Evolutionary conservation across 2,113 vertebrate species (phyloP).

Genomic region (Aramus guarauna): DNA sequence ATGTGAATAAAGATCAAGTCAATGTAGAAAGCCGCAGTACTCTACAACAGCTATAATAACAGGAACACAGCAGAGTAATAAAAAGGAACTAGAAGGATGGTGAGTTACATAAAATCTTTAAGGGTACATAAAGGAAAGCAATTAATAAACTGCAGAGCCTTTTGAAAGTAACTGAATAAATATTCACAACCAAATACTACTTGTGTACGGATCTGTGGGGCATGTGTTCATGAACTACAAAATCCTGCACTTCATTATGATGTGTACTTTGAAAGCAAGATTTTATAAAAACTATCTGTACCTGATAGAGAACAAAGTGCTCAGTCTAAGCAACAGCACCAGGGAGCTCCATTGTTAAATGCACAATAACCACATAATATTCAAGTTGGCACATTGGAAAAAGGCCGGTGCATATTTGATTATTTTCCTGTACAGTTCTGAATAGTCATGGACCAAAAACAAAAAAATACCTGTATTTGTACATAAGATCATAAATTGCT

Average conservation of each 20-base stretch:
- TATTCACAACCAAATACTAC: neutral
- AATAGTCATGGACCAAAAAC: neutral
- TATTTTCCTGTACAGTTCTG: neutral
- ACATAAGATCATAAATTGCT: neutral
- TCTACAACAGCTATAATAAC: neutral
- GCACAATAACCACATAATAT: neutral
- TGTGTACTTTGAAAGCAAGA: neutral
- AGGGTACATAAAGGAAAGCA: neutral
- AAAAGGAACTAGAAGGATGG: neutral
- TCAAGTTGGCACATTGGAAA: neutral
- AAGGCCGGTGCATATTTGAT: neutral
- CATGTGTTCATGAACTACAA: neutral
- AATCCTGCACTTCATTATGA: neutral
- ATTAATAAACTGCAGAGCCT: neutral
- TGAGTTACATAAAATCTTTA: neutral
- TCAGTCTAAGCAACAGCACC: neutral
- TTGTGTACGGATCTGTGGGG: neutral
- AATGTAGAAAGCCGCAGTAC: neutral
- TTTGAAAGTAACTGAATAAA: conserved; percentile 5
- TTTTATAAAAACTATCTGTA: neutral
- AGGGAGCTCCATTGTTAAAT: neutral
- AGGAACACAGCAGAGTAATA: neutral
- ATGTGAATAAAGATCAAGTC: conserved; percentile 55
- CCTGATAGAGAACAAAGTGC: neutral
- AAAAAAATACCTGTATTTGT: neutral